Evolutionary conservation across 2,888 invertebrate species (phyloP).

Genomic region (Cantharis lateralis): DNA sequence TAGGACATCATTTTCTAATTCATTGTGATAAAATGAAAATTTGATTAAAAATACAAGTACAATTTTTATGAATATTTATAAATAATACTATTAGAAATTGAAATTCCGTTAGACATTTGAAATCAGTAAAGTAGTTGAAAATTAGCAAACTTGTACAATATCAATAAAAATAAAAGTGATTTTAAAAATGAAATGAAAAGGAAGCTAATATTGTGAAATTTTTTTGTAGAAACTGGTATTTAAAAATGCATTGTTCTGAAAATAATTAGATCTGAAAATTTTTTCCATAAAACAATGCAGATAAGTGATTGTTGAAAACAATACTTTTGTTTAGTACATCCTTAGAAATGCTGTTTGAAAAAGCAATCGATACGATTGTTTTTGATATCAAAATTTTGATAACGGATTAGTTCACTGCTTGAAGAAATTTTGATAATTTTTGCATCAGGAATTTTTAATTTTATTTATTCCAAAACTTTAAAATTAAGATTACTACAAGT

Average conservation of each 20-base stretch:
- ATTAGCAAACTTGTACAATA: not conserved
- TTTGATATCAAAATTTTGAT: not conserved
- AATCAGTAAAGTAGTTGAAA: not conserved
- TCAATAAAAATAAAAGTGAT: slow-evolving; percentile 7
- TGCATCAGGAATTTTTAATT: no score
- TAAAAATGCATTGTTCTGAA: slow-evolving; percentile 14
- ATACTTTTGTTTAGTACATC: slow-evolving; percentile 9
- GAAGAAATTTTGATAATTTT: no score
- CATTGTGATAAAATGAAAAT: no score
- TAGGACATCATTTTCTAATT: no score
- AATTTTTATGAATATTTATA: not conserved
- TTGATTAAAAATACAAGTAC: not conserved
- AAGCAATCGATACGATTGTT: not conserved
- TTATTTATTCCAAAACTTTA: no score
- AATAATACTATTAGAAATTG: not conserved
- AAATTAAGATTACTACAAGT: no score
- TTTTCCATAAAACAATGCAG: slow-evolving; percentile 5
- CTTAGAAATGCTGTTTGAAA: not conserved
- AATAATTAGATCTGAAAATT: slow-evolving; percentile 12
- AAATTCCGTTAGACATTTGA: not conserved
- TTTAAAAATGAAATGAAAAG: slow-evolving; percentile 11
- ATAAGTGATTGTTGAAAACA: slow-evolving; percentile 18
- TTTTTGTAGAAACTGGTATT: slow-evolving; percentile 9
- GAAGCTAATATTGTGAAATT: slow-evolving; percentile 16
- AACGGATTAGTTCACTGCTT: not conserved